Evolutionary conservation across 1,140 invertebrate species (phyloP), one percentile per base, ranked within the genome.

Genomic region (Macrobrachium rosenbergii): DNA sequence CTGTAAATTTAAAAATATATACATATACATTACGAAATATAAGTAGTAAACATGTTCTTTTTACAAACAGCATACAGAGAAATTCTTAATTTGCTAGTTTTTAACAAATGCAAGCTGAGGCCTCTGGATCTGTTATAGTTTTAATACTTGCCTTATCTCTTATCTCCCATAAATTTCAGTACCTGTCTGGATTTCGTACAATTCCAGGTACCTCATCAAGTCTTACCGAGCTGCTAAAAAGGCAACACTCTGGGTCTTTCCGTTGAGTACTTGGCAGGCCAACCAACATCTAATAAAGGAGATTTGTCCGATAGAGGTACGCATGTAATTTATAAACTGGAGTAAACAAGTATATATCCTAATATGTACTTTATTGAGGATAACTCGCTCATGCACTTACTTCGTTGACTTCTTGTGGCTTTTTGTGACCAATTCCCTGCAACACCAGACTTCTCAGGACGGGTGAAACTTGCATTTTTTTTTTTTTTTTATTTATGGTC

Each of bases 181-280:
- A 43, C 72, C 28, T 75, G 6, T 75, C 11, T 37, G 6, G 17
- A 75, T 28, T 28, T 75, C 17, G 23, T 11, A 8, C 21, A 21
- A 75, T 19, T 21, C 45, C 69, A 87, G 84, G 77, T 87, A 87
- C 58, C 45, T 87, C 45, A 63, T 87, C 6, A 87, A 87, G 58
- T 81, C 84, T 14, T 81, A 73, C 62, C 84, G 67, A 45, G 77
- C 84, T 0, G 58, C 45, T 19, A 23, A 7, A n/a, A 60, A 19
- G 67, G 77, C 2, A 11, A 59, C 5, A n/a, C 59, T 45, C 52
- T 79, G 11, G 28, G n/a, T 59, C 64, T 67, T 12, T 81, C 84
- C 23, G 84, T 87, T 23, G 23, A 23, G 16, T 81, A 87, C 58
- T 58, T 87, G 6, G n/a, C 59, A 17, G 73, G 14, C n/a, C 5